Conservation (phyloP, 1,140 invertebrate species). For the Trichonephila inaurata region DNA sequence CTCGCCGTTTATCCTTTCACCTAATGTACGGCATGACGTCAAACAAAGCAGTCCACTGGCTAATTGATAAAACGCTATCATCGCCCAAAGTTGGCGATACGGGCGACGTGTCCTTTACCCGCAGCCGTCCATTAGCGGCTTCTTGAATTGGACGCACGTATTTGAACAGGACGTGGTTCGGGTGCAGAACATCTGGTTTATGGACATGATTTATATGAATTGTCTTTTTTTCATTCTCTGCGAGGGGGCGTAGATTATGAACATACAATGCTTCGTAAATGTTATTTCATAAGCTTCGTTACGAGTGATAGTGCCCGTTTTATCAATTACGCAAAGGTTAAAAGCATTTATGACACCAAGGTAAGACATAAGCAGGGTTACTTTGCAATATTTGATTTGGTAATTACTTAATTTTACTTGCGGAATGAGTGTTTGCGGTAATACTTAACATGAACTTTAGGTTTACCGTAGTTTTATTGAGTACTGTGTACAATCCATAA, state of each 20-base stretch:
- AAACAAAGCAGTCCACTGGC: background rate
- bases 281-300: background rate
- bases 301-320: background rate
- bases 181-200: background rate
- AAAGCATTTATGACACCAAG: no score
- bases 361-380: no score
- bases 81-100: background rate
- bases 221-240: background rate
- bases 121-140: background rate
- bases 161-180: background rate
- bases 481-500: no score
- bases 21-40: background rate
- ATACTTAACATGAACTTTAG: no score
- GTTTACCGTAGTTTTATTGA: no score
- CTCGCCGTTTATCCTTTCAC: background rate
- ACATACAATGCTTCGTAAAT: background rate
- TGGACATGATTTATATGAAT: background rate
- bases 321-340: no score
- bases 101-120: background rate
- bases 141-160: background rate
- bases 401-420: no score
- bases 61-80: background rate
- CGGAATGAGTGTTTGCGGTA: no score
- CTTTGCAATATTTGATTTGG: no score
- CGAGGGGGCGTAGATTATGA: background rate